These are phyloP conservation scores for Ladona fulva DNA, from an alignment of 1,140 invertebrate species.

Conservation along the genomic window DNA sequence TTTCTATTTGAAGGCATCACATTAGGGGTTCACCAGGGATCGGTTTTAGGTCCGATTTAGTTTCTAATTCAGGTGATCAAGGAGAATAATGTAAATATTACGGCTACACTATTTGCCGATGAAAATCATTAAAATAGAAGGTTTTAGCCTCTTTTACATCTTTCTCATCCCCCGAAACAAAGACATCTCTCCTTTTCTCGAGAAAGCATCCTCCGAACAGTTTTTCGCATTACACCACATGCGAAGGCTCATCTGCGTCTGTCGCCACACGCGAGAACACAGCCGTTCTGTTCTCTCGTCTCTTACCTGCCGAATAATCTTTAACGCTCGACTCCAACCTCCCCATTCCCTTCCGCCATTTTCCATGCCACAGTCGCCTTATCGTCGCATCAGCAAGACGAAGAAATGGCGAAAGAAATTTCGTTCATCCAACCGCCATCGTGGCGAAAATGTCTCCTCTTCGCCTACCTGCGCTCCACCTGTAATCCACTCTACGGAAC, in stretches of 20 bases:
- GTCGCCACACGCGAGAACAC: neutral
- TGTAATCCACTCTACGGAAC: neutral
- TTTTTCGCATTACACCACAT: neutral
- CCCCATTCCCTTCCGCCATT: neutral
- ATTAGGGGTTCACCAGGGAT: no score
- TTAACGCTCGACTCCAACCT: neutral
- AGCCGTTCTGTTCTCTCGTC: neutral
- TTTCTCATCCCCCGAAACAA: neutral
- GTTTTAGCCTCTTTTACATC: neutral
- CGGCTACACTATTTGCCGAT: no score
- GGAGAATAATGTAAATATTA: no score
- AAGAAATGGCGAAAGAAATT: neutral
- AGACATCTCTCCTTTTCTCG: neutral
- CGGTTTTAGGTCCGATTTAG: no score
- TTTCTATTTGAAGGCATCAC: no score
- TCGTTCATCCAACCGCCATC: neutral
- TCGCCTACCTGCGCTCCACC: neutral
- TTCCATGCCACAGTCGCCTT: neutral
- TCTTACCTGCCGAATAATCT: slow-evolving; percentile 4
- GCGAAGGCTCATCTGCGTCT: neutral
- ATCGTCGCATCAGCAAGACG: neutral
- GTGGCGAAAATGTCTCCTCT: neutral
- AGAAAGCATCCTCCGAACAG: neutral
- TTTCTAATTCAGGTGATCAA: no score
- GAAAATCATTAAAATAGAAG: no score